Percentiles rank a stretch among this genome's conserved stretches.
These are phyloP conservation scores for Ahaetulla prasina DNA, from an alignment of 2,113 vertebrate genomes.

Conservation along the genomic window DNA sequence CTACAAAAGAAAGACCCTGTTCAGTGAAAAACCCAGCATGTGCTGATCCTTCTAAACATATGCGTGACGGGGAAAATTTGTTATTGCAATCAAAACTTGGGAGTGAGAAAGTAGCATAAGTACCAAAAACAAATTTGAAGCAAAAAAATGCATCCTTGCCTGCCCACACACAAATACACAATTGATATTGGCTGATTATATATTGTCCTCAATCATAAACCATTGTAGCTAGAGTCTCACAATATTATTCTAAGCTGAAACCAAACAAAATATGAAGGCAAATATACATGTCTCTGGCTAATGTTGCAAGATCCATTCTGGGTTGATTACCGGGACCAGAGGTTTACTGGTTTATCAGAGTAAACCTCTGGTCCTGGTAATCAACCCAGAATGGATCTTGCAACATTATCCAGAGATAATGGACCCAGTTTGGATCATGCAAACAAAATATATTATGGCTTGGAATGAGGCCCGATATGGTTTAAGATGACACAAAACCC, in stretches of 20 bases:
- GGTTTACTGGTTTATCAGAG: too few relatives aligned
- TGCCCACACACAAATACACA: background rate
- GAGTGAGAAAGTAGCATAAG: background rate
- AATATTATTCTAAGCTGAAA: background rate
- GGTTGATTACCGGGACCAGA: too few relatives aligned
- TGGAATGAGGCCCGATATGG: background rate
- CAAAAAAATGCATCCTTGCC: background rate
- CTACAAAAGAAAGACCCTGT: background rate
- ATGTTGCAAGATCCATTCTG: too few relatives aligned
- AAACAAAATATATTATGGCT: too few relatives aligned
- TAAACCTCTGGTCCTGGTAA: too few relatives aligned
- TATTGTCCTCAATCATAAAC: background rate
- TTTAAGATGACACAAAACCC: background rate
- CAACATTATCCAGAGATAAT: too few relatives aligned
- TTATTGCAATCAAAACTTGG: background rate
- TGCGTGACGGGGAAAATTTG: background rate
- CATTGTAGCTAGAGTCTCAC: background rate
- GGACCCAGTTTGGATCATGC: too few relatives aligned
- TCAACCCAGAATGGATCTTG: too few relatives aligned
- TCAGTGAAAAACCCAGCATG: background rate
- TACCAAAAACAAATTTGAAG: background rate
- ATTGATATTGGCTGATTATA: background rate
- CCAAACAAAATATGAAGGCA: background rate
- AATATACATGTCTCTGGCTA: too few relatives aligned
- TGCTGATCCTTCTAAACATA: background rate